A percentile compares a stretch with the other conserved stretches of the same genome.
phyloP scores from a whole-genome alignment of 2,797 vertebrate genomes.

The Lateolabrax maculatus region DNA sequence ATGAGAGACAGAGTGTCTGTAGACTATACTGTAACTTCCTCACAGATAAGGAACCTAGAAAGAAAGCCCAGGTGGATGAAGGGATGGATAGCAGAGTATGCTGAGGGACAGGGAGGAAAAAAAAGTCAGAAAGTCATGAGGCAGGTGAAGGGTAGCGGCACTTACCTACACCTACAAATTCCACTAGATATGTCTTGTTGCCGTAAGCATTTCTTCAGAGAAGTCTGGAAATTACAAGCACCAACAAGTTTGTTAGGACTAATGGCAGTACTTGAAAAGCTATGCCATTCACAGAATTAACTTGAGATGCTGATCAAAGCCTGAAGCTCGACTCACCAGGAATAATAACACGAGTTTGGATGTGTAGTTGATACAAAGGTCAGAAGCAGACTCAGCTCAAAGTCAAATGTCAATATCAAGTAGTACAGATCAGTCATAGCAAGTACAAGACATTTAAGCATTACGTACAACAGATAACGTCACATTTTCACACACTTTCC shows the following conservation, averaged over 20 bases:
- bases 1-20: conserved; percentile 43
- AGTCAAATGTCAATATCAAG: conserved; percentile 7
- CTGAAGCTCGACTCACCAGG: conserved; percentile 11
- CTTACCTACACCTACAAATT: conserved; percentile 26
- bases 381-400: background rate
- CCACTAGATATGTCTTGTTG: background rate
- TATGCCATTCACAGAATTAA: conserved; percentile 21
- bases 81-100: conserved; percentile 24
- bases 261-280: background rate
- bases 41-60: conserved; percentile 59
- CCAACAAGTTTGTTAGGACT: conserved; percentile 20
- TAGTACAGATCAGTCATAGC: background rate
- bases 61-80: conserved; percentile 45
- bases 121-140: conserved; percentile 18
- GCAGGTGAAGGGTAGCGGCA: conserved; percentile 27
- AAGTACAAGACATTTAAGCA: background rate
- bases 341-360: conserved; percentile 35
- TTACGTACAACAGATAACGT: background rate
- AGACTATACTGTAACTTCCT: conserved; percentile 50
- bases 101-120: conserved; percentile 31
- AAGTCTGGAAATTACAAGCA: background rate
- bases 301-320: conserved; percentile 29
- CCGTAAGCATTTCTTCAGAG: conserved; percentile 4
- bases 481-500: background rate
- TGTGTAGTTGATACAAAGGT: conserved; percentile 24